Base-by-base conservation (phyloP, 1,140 invertebrate species). In the Orussus abietinus region DNA sequence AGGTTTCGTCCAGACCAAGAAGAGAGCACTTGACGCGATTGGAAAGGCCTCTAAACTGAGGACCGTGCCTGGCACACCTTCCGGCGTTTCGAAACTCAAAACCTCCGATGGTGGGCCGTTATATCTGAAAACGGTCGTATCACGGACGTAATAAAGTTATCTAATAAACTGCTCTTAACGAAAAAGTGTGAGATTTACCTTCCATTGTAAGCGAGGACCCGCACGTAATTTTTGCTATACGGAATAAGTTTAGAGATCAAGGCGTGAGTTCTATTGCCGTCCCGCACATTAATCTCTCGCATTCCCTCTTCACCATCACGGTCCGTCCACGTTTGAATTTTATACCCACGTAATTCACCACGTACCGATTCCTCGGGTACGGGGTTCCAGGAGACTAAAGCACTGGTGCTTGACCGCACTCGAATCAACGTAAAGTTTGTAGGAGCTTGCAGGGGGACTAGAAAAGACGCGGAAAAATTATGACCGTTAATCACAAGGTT, bases 341-440 rank as follows among this genome's bases (percentile, higher is more conserved):
- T 95, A 66, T 97, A 98, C 7, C 94, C 94, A 56, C 85, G 87
- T 65, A 97, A 92, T 66, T 96, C 87, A n/a, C 94, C 94, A 14
- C 81, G 74, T 1, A 96, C 81, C 1, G 85, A 84, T 31, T 88
- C 82, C 0, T 79, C 63, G 1, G 81, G 61, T 0, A 95, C 90
- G 1, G 86, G 80, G 67, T 83, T 81, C 92, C 92, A 95, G 35
- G 81, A 83, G n/a, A 96, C 73, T 11, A 86, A 58, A 0, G 90
- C 92, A 4, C 78, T 83, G 28, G 83, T 90, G 10, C 84, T 81
- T 10, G 83, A 80, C 14, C 80, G 82, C 10, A 91, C 76, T 56
- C 86, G 75, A 0, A 83, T 64, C 25, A 94, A 64, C 1, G 85
- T 88, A 59, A 96, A 93, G 68, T 96, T 95, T 2, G 75, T 72